phyloP scores from a whole-genome alignment of 2,113 vertebrate species.

The Ammodytes marinus region DNA sequence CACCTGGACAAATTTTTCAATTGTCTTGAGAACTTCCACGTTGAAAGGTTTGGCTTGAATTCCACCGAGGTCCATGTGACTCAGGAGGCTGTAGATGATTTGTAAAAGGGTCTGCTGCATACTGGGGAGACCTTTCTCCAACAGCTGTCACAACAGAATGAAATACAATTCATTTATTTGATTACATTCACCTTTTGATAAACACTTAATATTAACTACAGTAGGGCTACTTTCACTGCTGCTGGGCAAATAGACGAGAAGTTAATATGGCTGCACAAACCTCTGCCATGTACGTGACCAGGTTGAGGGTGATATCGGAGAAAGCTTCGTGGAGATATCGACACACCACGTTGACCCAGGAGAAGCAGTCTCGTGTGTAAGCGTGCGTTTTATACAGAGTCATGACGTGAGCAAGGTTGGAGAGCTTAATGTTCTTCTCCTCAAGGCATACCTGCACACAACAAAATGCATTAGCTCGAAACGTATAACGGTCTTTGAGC shows the following conservation, averaged over 20 bases:
- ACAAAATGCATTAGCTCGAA: background rate
- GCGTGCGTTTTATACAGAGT: conserved; percentile 97
- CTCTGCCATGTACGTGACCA: conserved; percentile 97
- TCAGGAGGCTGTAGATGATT: conserved; percentile 96
- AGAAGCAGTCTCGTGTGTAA: conserved; percentile 95
- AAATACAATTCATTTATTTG: conserved; percentile 8
- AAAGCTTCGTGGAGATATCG: conserved; percentile 97
- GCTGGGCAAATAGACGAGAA: background rate
- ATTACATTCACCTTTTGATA: background rate
- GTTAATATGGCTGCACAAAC: conserved; percentile 74
- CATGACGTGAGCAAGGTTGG: conserved; percentile 98
- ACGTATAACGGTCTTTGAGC: background rate
- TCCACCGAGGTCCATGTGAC: conserved; percentile 93
- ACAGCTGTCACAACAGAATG: conserved; percentile 82
- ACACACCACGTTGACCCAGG: conserved; percentile 97
- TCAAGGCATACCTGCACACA: conserved; percentile 91
- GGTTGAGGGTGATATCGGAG: conserved; percentile 91
- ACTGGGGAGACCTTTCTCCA: conserved; percentile 96
- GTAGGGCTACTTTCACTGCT: background rate
- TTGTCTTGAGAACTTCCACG: conserved; percentile 95
- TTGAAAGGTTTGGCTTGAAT: conserved; percentile 97
- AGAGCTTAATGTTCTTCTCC: conserved; percentile 96
- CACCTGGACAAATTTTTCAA: conserved; percentile 98
- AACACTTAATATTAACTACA: background rate
- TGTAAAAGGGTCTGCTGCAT: conserved; percentile 97